Conservation (phyloP, 2,113 vertebrate genomes). For the Phylloscopus whistleri region DNA sequence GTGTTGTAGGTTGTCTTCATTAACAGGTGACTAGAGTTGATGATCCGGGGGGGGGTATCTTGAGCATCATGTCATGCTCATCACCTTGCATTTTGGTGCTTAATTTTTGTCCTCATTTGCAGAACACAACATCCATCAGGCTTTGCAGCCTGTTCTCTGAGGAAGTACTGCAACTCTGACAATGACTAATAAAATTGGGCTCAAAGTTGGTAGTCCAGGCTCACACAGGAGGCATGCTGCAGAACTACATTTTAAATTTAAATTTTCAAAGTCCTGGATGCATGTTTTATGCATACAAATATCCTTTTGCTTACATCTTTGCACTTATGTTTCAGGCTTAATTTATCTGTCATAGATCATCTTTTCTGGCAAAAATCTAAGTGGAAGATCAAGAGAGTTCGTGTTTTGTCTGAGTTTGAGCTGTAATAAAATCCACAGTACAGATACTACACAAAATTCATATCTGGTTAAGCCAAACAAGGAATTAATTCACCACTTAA, state of each 20-base stretch:
- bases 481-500: neutral
- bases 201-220: neutral
- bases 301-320: neutral
- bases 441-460: neutral
- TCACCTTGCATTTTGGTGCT: neutral
- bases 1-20: neutral
- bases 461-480: neutral
- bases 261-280: neutral
- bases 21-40: neutral
- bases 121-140: neutral
- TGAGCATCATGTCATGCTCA: fast-evolving
- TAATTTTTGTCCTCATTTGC: neutral
- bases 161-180: neutral
- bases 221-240: neutral
- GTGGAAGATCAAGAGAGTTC: neutral
- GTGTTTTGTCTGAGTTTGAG: neutral
- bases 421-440: neutral
- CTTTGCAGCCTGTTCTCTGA: neutral
- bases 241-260: neutral
- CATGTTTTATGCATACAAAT: neutral
- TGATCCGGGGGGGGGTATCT: neutral
- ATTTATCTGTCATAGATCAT: neutral
- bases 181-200: neutral
- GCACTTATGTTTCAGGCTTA: neutral
- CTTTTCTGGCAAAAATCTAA: neutral